These are phyloP conservation scores for Ephialtes manifestator DNA, from an alignment of 2,888 invertebrate species.

Conservation along the genomic window DNA sequence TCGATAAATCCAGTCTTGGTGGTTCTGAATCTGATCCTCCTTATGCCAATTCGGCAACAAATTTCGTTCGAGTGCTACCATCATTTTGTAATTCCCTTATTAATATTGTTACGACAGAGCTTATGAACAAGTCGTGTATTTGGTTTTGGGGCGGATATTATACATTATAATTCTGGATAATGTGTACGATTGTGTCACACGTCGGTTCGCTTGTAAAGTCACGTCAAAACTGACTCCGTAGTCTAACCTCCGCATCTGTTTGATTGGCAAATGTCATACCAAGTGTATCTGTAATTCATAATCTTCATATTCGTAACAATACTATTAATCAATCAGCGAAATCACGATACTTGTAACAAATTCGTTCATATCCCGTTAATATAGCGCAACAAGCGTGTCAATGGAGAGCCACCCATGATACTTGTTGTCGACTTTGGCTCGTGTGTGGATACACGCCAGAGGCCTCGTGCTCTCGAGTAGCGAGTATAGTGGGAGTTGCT, in stretches of 20 bases:
- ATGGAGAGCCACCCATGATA: slow-evolving; percentile 39
- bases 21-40: not conserved
- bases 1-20: not conserved
- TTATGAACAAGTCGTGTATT: too few species aligned
- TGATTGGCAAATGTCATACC: too few species aligned
- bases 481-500: slow-evolving; percentile 67
- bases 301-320: too few species aligned
- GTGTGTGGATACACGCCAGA: slow-evolving; percentile 53
- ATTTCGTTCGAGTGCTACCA: not conserved
- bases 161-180: too few species aligned
- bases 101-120: too few species aligned
- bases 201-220: too few species aligned
- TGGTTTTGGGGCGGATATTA: too few species aligned
- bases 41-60: not conserved
- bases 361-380: not conserved
- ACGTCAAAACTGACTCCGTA: too few species aligned
- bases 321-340: not conserved
- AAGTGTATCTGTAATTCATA: too few species aligned
- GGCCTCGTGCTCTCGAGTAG: slow-evolving; percentile 51
- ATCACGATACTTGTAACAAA: not conserved
- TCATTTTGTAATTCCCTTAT: not conserved
- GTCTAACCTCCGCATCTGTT: too few species aligned
- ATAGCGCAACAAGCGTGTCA: slow-evolving; percentile 49
- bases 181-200: too few species aligned
- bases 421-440: slow-evolving; percentile 53